A percentile compares a stretch with the other conserved stretches of the same genome.
These are phyloP conservation scores for Bolborhynchus lineola DNA, from an alignment of 2,113 vertebrate genomes.

Conservation along the genomic window DNA sequence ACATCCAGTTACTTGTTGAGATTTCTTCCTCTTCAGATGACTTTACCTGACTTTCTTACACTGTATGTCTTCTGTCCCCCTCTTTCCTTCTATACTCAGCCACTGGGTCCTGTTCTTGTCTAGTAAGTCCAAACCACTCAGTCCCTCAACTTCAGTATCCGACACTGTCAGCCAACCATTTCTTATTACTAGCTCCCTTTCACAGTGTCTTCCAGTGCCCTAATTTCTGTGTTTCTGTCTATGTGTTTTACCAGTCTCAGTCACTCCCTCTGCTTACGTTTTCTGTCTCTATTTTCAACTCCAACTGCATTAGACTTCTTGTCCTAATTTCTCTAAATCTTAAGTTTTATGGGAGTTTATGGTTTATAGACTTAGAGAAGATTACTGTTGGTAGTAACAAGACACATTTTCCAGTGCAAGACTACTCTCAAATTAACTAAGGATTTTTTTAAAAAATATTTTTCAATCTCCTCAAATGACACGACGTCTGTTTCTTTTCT, in stretches of 20 bases:
- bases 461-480: slow-evolving; percentile 4
- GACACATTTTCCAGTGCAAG: background rate
- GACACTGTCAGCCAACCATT: background rate
- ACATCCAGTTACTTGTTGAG: background rate
- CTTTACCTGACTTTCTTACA: background rate
- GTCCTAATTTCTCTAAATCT: slow-evolving; percentile 5
- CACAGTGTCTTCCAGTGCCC: background rate
- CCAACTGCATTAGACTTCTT: background rate
- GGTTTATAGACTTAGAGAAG: background rate
- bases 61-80: background rate
- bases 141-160: background rate
- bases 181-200: background rate
- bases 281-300: background rate
- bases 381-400: background rate
- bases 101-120: background rate
- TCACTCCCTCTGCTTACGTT: background rate
- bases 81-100: background rate
- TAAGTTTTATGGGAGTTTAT: background rate
- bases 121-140: background rate
- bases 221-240: background rate
- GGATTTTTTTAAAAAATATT: slow-evolving; percentile 11
- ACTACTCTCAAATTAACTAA: slow-evolving; percentile 13
- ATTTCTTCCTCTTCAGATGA: background rate
- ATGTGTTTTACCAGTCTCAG: background rate
- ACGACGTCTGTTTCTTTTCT: background rate